Conservation (phyloP, 2,797 vertebrate species). For the Amblyraja radiata region DNA sequence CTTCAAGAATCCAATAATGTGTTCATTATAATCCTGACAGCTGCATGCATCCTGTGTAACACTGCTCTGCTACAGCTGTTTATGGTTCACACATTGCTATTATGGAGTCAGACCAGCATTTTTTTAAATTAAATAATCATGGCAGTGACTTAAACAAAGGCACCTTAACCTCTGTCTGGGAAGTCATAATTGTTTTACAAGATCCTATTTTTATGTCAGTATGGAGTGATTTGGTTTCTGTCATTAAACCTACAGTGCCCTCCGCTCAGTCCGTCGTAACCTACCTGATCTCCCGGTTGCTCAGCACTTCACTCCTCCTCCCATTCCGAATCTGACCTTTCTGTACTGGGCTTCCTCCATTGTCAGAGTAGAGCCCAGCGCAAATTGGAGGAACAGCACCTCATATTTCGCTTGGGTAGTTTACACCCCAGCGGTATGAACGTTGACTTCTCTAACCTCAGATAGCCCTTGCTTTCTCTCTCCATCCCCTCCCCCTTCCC, state of each 20-base stretch:
- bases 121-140: background rate
- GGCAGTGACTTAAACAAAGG: background rate
- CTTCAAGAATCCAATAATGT: conserved; percentile 6
- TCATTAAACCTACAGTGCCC: background rate
- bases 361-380: no score
- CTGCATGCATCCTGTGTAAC: background rate
- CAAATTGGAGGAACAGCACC: no score
- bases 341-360: no score
- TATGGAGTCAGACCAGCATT: background rate
- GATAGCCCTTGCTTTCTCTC: no score
- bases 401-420: no score
- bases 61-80: background rate
- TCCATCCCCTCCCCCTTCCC: no score
- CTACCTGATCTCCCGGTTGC: no score
- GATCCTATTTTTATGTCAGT: background rate
- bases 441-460: no score
- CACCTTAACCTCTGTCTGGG: background rate
- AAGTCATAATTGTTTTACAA: background rate
- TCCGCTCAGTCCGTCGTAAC: no score
- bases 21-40: background rate
- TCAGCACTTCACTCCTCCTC: no score
- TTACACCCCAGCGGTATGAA: no score
- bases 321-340: no score
- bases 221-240: background rate
- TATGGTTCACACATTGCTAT: background rate